Evolutionary conservation across 2,797 vertebrate genomes (phyloP), one percentile per base, ranked within the genome.

Genomic region (Agapornis canus): DNA sequence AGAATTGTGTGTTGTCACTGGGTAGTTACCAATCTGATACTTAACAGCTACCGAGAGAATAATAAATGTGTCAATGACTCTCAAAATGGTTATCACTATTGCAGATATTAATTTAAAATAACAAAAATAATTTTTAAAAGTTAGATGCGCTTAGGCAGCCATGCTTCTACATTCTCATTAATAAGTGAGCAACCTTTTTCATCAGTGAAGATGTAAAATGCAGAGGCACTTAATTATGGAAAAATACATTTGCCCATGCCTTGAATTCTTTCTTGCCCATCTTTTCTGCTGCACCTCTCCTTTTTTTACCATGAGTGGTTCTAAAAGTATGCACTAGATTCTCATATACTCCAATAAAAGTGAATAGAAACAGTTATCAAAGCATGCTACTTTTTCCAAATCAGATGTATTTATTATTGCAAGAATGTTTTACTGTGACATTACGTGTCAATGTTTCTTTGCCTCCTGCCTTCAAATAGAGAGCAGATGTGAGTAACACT

Each of bases 11-110:
- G 40, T 66, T 95, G 82, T 82, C 81, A 91, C 26, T 73, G 86
- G 42, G 52, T 90, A 75, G 78, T 48, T 73, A 88, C 52, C 63
- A 82, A 63, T 89, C 86, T 81, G 27, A 88, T 66, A 94, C 79
- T 95, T 95, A 95, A 82, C 76, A 93, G 31, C 72, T 80, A 76
- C 75, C 95, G 82, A 89, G 87, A 93, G 39, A 95, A 90, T 90
- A 83, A 93, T 87, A 94, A 95, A 92, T 92, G 56, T 39, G 87
- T 64, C 40, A 72, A 23, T 69, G 56, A 82, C 29, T 82, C 43
- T 88, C 76, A 90, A 47, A 73, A 83, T 86, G 20, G 20, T 81
- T 39, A 89, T 64, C 45, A 63, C 5, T 69, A 64, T n/a, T 70
- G 35, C 59, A 86, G 40, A 90, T 82, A 85, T 68, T 49, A 77